Evolutionary conservation across 2,888 invertebrate species (phyloP).

Genomic region (Aplocera efformata): DNA sequence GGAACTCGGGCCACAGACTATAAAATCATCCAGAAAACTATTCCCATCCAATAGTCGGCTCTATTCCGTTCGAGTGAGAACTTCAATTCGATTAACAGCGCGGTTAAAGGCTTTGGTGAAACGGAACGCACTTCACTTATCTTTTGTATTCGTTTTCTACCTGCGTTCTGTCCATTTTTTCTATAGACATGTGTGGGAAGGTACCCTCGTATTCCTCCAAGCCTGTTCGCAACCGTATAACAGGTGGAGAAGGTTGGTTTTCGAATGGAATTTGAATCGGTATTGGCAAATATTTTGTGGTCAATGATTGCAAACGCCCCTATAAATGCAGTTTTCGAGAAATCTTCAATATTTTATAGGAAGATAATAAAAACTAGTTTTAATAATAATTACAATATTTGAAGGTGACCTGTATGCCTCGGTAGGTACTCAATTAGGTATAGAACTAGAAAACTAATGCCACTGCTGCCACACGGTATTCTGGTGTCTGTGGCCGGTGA

Average conservation of each 20-base stretch:
- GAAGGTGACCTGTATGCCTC: no score
- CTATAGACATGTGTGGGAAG: conserved; percentile 44
- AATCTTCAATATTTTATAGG: conserved; percentile 14
- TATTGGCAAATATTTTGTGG: conserved; percentile 25
- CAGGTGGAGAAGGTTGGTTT: conserved; percentile 31
- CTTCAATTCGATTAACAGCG: no score
- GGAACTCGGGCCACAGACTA: conserved; percentile 49
- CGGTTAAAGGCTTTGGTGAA: conserved; percentile 8
- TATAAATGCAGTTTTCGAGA: conserved; percentile 42
- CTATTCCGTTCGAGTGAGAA: conserved; percentile 5
- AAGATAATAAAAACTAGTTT: neutral
- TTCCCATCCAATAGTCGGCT: conserved; percentile 3
- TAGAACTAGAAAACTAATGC: no score
- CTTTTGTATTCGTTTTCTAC: conserved; percentile 73
- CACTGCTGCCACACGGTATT: no score
- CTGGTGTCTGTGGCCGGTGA: no score
- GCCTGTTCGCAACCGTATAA: conserved; percentile 24
- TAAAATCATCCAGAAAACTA: conserved; percentile 31
- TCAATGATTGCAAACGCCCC: conserved; percentile 43
- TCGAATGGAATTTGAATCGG: conserved; percentile 32
- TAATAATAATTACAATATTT: no score
- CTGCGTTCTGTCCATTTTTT: conserved; percentile 70
- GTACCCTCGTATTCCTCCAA: neutral
- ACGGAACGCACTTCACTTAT: conserved; percentile 50
- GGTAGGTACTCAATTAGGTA: no score